phyloP scores from a whole-genome alignment of 2,113 vertebrate genomes.

The Hyla sarda region DNA sequence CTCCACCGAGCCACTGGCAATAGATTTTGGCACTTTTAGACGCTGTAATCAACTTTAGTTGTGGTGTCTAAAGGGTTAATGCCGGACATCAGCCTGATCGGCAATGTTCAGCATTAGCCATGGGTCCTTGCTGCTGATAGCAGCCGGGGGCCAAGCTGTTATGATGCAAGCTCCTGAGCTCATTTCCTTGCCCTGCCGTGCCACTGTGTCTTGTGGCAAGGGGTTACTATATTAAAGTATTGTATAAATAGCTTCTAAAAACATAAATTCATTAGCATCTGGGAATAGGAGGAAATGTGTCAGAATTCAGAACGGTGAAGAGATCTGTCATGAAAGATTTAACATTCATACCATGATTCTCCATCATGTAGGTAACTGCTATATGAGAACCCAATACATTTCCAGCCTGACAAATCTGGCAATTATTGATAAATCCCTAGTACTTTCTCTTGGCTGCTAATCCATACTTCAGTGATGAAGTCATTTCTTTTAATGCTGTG shows the following conservation, averaged over 20 bases:
- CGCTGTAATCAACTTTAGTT: no score
- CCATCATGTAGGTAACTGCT: conserved; percentile 15
- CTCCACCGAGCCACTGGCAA: no score
- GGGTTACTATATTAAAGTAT: neutral
- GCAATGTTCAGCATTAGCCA: no score
- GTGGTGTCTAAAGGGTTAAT: no score
- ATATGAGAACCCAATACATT: conserved; percentile 23
- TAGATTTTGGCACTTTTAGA: no score
- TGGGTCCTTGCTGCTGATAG: no score
- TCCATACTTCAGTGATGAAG: conserved; percentile 27
- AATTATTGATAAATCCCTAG: conserved; percentile 41
- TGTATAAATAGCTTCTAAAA: neutral
- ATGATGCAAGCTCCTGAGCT: no score
- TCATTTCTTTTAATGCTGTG: conserved; percentile 32
- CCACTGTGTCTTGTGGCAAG: no score
- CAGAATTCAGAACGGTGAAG: neutral
- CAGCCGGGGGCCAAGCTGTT: no score
- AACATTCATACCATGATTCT: conserved; percentile 17
- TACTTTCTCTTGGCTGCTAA: conserved; percentile 26
- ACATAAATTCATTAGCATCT: neutral
- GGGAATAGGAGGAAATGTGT: neutral
- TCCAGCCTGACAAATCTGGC: conserved; percentile 40
- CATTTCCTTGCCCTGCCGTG: no score
- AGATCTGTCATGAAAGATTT: neutral
- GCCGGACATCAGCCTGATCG: no score